A percentile compares a stretch with the other conserved stretches of the same genome.
These are phyloP conservation scores for Beroe ovata DNA, from an alignment of 37 sponge, comb jelly and placozoan species.

Conservation along the genomic window DNA sequence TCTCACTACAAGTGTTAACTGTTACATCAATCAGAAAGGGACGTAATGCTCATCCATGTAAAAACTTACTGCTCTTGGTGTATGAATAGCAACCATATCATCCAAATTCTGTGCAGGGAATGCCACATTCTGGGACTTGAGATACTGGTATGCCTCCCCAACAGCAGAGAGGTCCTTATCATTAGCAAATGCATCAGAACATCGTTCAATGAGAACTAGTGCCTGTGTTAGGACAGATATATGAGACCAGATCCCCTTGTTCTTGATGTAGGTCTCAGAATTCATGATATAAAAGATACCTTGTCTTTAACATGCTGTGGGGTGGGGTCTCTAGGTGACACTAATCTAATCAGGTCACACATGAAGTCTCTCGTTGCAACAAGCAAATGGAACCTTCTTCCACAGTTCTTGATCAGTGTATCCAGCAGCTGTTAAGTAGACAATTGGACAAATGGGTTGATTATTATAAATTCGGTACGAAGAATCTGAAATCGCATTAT, in stretches of 20 bases:
- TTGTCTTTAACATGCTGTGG: slow-evolving; percentile 13
- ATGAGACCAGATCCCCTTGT: background rate
- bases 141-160: slow-evolving; percentile 13
- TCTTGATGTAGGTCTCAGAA: background rate
- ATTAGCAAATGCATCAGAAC: background rate
- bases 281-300: background rate
- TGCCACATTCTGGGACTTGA: slow-evolving; percentile 70
- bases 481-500: too few species aligned
- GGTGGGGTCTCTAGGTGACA: background rate
- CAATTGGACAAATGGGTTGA: too few species aligned
- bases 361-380: slow-evolving; percentile 91
- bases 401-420: slow-evolving; percentile 95
- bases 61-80: slow-evolving; percentile 70
- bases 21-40: too few species aligned
- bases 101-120: slow-evolving; percentile 95
- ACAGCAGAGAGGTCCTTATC: slow-evolving; percentile 7
- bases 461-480: too few species aligned
- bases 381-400: slow-evolving; percentile 80
- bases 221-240: background rate
- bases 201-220: background rate
- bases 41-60: too few species aligned
- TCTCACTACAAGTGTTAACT: too few species aligned
- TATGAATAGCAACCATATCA: slow-evolving; percentile 83
- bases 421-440: slow-evolving; percentile 89
- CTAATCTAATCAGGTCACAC: slow-evolving; percentile 70